Percentiles rank a stretch among this genome's conserved stretches.
These are phyloP conservation scores for Micropoecilia bifurca DNA, from an alignment of 2,797 vertebrate species.

Conservation along the genomic window DNA sequence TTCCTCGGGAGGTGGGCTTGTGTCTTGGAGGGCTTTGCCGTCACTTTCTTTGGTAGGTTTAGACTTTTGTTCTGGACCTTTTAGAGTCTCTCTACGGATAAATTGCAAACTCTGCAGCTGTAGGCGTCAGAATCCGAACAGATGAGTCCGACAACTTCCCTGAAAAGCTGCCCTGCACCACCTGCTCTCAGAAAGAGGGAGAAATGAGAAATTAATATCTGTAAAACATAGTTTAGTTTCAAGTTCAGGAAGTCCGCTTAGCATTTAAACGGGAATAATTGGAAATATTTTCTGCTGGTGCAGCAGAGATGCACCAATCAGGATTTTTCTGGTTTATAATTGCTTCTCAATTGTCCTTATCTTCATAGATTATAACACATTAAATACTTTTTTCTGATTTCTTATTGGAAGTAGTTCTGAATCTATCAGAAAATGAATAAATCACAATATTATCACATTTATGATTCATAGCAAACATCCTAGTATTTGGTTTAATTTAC, in stretches of 20 bases:
- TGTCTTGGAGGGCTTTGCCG: conserved; percentile 90
- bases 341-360: not conserved
- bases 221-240: not conserved
- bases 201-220: not conserved
- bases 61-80: not conserved
- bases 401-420: not conserved
- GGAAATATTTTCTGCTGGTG: not conserved
- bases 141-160: not conserved
- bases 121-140: not conserved
- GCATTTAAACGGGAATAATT: too few relatives aligned
- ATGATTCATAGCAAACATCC: not conserved
- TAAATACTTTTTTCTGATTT: not conserved
- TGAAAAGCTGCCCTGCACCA: not conserved
- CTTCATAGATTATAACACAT: not conserved
- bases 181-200: not conserved
- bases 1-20: conserved; percentile 90
- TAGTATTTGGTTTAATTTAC: not conserved
- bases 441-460: not conserved
- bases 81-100: not conserved
- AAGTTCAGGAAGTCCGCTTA: not conserved
- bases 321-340: not conserved
- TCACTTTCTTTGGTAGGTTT: conserved; percentile 93
- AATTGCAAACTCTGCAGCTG: not conserved
- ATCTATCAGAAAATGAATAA: not conserved
- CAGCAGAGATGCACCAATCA: not conserved